Evolutionary conservation across 2,113 vertebrate genomes (phyloP).

Genomic region (Pachycephala philippinensis): DNA sequence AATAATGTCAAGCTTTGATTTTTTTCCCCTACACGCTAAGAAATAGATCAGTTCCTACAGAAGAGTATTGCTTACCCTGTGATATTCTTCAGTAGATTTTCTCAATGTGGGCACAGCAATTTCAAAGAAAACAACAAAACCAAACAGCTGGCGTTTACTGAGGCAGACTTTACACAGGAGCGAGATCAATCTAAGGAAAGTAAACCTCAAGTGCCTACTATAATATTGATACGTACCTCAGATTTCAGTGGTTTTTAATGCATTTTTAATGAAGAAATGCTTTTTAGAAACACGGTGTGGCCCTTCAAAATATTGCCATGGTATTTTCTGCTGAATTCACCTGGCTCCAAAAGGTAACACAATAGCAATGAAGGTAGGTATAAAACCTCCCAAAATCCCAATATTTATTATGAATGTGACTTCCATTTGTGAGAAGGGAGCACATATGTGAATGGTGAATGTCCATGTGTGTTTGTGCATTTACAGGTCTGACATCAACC

Average conservation of each 20-base stretch:
- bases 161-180: constrained; percentile 38
- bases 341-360: not conserved
- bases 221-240: constrained; percentile 21
- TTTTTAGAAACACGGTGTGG: not conserved
- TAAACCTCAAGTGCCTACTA: constrained; percentile 6
- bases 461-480: not conserved
- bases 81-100: not conserved
- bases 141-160: not conserved
- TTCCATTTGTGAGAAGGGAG: not conserved
- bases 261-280: constrained; percentile 16
- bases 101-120: not conserved
- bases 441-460: rapidly evolving
- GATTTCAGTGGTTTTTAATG: not conserved
- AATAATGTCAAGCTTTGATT: not conserved
- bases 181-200: not conserved
- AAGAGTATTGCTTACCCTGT: not conserved
- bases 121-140: not conserved
- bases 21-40: not conserved
- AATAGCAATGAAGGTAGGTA: not conserved
- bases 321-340: not conserved
- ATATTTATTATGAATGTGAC: not conserved
- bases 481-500: not conserved
- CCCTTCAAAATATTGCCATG: not conserved
- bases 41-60: not conserved
- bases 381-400: not conserved